Base-by-base conservation (phyloP, 2,113 vertebrate species). In the Poecile atricapillus region DNA sequence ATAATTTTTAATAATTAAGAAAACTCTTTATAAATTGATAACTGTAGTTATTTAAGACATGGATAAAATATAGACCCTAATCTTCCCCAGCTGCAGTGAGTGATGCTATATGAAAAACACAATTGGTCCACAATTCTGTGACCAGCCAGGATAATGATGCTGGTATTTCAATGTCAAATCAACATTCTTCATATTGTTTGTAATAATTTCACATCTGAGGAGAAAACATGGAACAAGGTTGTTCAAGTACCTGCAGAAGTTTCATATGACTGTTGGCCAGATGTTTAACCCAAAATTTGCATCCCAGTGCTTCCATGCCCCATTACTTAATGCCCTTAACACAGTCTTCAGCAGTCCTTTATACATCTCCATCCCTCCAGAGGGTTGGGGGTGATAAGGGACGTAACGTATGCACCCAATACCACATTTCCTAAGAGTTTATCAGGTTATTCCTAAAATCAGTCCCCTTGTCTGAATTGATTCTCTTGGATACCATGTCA, bases 381-480 rank as follows among this genome's bases (percentile, higher is more conserved):
- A 31, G 37, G 7, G 1, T 1, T 35, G 31, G 20, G 24, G 15
- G 8, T 30, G 20, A n/a, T 21, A 21, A 50, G 13, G 30, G 8
- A 58, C 0, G 0, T 2, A 25, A 50, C 10, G 28, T 4, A 50
- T 22, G 9, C 37, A 17, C 35, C 41, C 35, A 35, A 14, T 14
- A 21, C 31, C 11, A 37, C 0, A 0, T 18, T 59, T 17, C 35
- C 31, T 37, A 59, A 44, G 62, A 37, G 14, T 17, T 31, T 31
- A 27, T 50, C 35, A 59, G 11, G 17, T 18, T 52, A 8, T 59
- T 68, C 27, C 37, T 27, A 59, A 77, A 68, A 77, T 43, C 20
- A 59, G 25, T 21, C 37, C 8, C 31, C 9, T 35, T 35, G 25
- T 43, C 9, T 31, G 31, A 50, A 22, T 1, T 18, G 31, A 22